These are phyloP conservation scores for Neopipo cinnamomea DNA, from an alignment of 2,113 vertebrate genomes.

Conservation along the genomic window DNA sequence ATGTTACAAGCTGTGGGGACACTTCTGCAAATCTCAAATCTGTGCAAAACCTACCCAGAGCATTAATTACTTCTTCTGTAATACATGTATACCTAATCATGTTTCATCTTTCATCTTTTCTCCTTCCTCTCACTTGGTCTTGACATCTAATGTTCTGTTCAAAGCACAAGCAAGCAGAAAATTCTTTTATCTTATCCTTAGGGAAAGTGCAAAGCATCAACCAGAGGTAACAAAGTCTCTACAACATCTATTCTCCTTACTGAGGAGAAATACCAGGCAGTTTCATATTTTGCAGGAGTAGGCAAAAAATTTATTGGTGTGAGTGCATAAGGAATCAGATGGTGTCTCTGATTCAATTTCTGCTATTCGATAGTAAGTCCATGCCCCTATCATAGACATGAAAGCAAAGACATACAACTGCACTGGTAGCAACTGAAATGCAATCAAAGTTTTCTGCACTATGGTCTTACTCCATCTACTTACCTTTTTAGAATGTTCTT, in stretches of 20 bases:
- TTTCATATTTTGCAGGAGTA: neutral
- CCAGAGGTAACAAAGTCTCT: neutral
- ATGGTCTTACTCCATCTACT: neutral
- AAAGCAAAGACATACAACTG: neutral
- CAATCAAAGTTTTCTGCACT: neutral
- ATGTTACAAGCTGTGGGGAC: neutral
- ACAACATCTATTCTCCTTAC: neutral
- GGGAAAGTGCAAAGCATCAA: constrained; percentile 9
- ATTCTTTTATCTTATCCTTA: constrained; percentile 45
- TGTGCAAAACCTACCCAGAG: neutral
- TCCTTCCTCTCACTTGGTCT: neutral
- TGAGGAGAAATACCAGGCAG: neutral
- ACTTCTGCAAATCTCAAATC: neutral
- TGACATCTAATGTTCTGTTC: constrained; percentile 22
- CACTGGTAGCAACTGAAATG: neutral
- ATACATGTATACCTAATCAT: neutral
- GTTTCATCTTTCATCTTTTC: constrained; percentile 27
- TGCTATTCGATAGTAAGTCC: neutral
- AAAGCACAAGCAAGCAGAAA: constrained; percentile 25
- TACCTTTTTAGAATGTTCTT: neutral
- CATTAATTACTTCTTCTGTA: constrained; percentile 43
- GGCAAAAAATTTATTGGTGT: neutral
- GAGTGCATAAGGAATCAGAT: neutral
- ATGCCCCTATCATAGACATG: neutral
- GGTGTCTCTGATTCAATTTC: neutral